Conservation (phyloP, 1,140 invertebrate genomes). For the Asbolus verrucosus region DNA sequence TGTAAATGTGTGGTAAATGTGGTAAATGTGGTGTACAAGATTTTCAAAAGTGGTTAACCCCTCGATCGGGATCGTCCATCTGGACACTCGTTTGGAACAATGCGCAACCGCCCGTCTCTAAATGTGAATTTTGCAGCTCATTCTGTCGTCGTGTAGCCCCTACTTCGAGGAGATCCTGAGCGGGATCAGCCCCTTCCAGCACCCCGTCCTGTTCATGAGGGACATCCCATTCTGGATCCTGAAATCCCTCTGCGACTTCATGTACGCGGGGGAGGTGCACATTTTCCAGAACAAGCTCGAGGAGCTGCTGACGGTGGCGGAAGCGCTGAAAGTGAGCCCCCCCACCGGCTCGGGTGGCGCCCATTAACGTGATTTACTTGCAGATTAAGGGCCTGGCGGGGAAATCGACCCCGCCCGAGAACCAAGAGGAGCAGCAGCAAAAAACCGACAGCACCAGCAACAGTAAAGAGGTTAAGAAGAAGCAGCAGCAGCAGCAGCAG, state of each 20-base stretch:
- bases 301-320: conserved; percentile 65
- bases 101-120: too few species aligned
- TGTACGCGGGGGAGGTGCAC: conserved; percentile 71
- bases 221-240: conserved; percentile 70
- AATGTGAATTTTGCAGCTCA: conserved; percentile 69
- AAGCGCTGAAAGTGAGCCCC: conserved; percentile 65
- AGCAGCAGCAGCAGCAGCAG: conserved; percentile 26
- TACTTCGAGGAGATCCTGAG: conserved; percentile 74
- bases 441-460: conserved; percentile 15
- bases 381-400: conserved; percentile 62
- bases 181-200: conserved; percentile 71
- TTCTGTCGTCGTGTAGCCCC: conserved; percentile 73
- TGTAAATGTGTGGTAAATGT: too few species aligned
- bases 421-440: conserved; percentile 7
- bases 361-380: conserved; percentile 36
- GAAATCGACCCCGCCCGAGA: conserved; percentile 34
- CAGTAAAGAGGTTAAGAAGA: conserved; percentile 35
- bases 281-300: conserved; percentile 65
- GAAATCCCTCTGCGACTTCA: conserved; percentile 70
- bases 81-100: too few species aligned
- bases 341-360: conserved; percentile 1
- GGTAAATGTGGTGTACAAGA: too few species aligned
- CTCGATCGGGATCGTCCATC: too few species aligned
- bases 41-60: too few species aligned
- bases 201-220: conserved; percentile 75